Base-by-base conservation (phyloP, 2,797 vertebrate genomes). In the Phoeniculus purpureus region DNA sequence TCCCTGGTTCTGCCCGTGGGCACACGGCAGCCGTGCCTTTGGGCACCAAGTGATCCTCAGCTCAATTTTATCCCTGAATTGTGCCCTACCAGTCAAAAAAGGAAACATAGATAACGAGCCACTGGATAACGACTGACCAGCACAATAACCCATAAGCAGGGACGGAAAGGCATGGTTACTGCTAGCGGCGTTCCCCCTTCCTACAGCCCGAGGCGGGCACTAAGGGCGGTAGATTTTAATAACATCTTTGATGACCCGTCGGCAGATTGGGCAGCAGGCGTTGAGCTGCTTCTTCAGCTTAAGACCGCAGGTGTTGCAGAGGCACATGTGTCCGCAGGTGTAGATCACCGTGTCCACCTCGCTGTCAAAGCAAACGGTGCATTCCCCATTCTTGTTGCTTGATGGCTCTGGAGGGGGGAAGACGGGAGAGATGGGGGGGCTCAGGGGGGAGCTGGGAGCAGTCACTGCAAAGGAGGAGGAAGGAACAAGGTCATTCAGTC, bases 331-430 rank as follows among this genome's bases (percentile, higher is more conserved):
- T 97, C 99, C 99, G 7, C 99, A 99, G 7, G 99, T 99, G 97
- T 99, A 99, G 98, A 99, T 99, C 92, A 99, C 99, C 0, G 99
- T 99, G 97, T 99, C 99, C 94, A 99, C 99, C 90, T 99, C 99
- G 56, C 98, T 98, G 95, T 99, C 99, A 40, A 99, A 99, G 97
- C 99, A 99, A 67, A 99, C 98, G 1, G 99, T 99, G 96, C 99
- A 99, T 91, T 99, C 99, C 74, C 98, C 98, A 0, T 97, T 99
- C 97, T 99, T 99, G 81, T 97, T 98, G 96, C 96, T 87, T 73
- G 96, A 95, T 71, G 98, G 87, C 89, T 99, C 98, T 2, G 98
- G 98, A 27, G 98, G 94, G 21, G 97, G 88, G 74, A 99, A 97
- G 23, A 93, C 90, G 0, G 98, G 99, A 27, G 99, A 99, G 92